Base-by-base conservation (phyloP, 2,888 invertebrate species). In the Halictus ligatus region DNA sequence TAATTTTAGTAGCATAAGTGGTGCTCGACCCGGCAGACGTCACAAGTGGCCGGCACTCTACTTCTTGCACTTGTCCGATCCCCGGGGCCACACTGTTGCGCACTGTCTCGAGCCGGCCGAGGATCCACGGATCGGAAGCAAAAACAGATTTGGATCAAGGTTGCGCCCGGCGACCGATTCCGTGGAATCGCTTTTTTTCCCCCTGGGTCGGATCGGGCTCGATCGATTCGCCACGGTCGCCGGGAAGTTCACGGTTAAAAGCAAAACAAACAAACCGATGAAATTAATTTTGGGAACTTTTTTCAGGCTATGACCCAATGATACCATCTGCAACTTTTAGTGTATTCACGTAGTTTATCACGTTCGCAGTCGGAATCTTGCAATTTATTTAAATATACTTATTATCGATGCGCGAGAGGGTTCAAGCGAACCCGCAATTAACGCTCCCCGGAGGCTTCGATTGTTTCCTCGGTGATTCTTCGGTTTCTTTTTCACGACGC, bases 1-100 rank as follows among this genome's bases (percentile, higher is more conserved):
- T 95, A 95, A 95, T 95, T 95, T 95, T 95, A 95, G 95, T 94
- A 94, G 94, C 94, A 94, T 94, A 94, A 95, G 95, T 95, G 95
- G 91, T 92, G 94, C 95, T 95, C 92, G 95, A 95, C 92, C 88
- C 86, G 91, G 94, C 94, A 95, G 95, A 95, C 95, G 95, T 95
- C 95, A 95, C 93, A 91, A 94, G 94, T 94, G 93, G 92, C 88
- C 88, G 88, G 91, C 85, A 92, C 90, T 88, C 91, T 91, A 86
- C 90, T 93, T 92, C 92, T 92, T 92, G 93, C 94, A 93, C 94
- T 94, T 93, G 93, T 92, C 89, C 92, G 88, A 91, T 88, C 91
- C 88, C 91, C 85, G 88, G 73, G 73, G 85, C 88, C 84, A 85
- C 88, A 84, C 85, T 86, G 88, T 82, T 84, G 75, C 85, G 87